Conservation (phyloP, 2,113 vertebrate genomes). For the Euleptes europaea region DNA sequence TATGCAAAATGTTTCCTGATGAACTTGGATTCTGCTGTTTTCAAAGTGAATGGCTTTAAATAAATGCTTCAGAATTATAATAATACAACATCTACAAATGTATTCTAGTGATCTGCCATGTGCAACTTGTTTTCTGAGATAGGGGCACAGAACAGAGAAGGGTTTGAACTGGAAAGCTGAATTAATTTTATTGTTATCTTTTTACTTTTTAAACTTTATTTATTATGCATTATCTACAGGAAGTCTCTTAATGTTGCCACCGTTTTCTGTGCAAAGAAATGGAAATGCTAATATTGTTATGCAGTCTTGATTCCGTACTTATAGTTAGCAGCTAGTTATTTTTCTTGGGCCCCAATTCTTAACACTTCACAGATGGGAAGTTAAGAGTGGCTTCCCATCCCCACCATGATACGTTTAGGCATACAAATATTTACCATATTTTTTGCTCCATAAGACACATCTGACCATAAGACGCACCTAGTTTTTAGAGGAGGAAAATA, state of each 20-base stretch:
- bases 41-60: neutral
- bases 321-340: neutral
- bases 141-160: neutral
- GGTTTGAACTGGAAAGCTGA: neutral
- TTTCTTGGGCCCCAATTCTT: neutral
- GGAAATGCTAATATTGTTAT: neutral
- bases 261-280: neutral
- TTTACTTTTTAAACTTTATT: too few species aligned
- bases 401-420: neutral
- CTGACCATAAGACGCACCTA: too few species aligned
- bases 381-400: neutral
- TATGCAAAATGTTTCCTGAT: slow-evolving; percentile 38
- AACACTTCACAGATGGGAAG: neutral
- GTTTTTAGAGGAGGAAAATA: too few species aligned
- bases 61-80: neutral
- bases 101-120: neutral
- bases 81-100: neutral
- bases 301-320: neutral
- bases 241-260: neutral
- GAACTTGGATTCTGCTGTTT: neutral
- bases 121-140: neutral
- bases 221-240: too few species aligned
- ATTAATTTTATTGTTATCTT: neutral
- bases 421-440: neutral
- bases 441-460: too few species aligned